Evolutionary conservation across 2,113 vertebrate species (phyloP).

Genomic region (Coryphaenoides rupestris): DNA sequence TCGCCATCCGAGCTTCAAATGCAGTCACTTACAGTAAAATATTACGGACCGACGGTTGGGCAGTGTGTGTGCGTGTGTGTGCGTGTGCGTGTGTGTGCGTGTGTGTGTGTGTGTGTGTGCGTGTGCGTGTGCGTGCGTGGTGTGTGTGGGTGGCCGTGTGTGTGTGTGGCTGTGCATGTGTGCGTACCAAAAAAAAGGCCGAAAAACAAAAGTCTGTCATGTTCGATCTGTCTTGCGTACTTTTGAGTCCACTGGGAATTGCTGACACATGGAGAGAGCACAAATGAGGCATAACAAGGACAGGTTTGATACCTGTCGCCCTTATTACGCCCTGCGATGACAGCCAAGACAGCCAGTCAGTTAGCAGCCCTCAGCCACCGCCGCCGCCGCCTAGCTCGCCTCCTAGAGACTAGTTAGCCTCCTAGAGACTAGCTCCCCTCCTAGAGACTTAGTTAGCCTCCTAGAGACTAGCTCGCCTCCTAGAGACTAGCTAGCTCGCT

Average conservation of each 20-base stretch:
- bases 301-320: slow-evolving; percentile 64
- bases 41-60: too few relatives aligned
- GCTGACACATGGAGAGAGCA: slow-evolving; percentile 60
- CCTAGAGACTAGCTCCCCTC: too few relatives aligned
- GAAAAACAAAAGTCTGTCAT: slow-evolving; percentile 48
- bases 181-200: too few relatives aligned
- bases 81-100: too few relatives aligned
- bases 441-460: too few relatives aligned
- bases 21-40: too few relatives aligned
- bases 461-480: too few relatives aligned
- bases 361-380: slow-evolving; percentile 23
- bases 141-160: not conserved
- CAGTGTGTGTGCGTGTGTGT: too few relatives aligned
- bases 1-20: too few relatives aligned
- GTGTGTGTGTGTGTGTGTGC: slow-evolving; percentile 57
- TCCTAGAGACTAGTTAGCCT: too few relatives aligned
- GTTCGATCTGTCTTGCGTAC: slow-evolving; percentile 56
- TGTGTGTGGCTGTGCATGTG: not conserved
- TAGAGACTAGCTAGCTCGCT: too few relatives aligned
- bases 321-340: slow-evolving; percentile 64
- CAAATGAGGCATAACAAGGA: slow-evolving; percentile 67
- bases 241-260: slow-evolving; percentile 43
- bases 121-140: slow-evolving; percentile 4
- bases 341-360: slow-evolving; percentile 59
- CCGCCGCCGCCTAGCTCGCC: slow-evolving; percentile 30